Evolutionary conservation across 2,888 invertebrate species (phyloP), one percentile per base, ranked within the genome.

Genomic region (Aelia acuminata): DNA sequence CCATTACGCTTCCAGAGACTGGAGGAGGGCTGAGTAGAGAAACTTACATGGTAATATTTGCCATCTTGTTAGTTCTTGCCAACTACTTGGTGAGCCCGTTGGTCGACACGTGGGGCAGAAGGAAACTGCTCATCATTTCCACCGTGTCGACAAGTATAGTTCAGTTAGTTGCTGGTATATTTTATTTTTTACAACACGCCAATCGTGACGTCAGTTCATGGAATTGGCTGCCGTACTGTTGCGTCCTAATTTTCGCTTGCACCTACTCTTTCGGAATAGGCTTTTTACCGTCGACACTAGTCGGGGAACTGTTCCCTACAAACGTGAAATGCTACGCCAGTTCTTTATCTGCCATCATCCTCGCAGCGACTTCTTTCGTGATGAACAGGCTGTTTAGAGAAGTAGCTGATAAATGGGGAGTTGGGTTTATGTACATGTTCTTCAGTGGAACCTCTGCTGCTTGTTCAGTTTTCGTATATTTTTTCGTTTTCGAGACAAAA

Each of bases 221-320:
- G 0, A 93, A 94, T 0, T 93, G 93, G 91, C 90, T 95, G 84
- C 91, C 91, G 13, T 91, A 95, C 63, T 91, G 93, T 0, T 94
- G 94, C 0, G 92, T 95, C 1, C 91, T 95, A 75, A 92, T 94
- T n/a, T 95, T 94, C 91, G 94, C 94, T 87, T 91, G 95, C 5
- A 91, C 94, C n/a, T 94, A 94, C 87, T 94, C 94, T 0, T 91
- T 94, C 1, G 95, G 95, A 0, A 92, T 95, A 48, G 90, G 90
- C 93, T 0, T 91, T 94, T 88, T 90, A 47, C 90, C 90, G 20
- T 90, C 90, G 18, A 90, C 90, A n/a, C 89, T 90, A 20, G 90
- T 90, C 35, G 90, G 90, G 2, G 90, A 90, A 89, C 89, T 90
- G 18, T 90, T 90, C 63, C 90, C 90, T 7, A 89, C 90, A 4